phyloP scores from a whole-genome alignment of 1,140 invertebrate species.

The Drosophila dunni region DNA sequence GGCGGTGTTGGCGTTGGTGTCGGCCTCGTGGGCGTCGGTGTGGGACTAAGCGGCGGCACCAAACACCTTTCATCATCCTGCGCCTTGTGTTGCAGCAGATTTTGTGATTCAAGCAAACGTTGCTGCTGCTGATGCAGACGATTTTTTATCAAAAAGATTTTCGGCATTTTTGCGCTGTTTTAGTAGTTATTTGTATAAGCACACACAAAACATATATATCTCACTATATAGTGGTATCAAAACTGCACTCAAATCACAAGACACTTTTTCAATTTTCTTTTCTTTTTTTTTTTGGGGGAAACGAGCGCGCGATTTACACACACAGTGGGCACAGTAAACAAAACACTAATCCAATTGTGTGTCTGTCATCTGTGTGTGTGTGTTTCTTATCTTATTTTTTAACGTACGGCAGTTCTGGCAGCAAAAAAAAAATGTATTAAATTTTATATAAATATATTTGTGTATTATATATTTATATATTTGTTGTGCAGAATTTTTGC shows the following conservation, averaged over 20 bases:
- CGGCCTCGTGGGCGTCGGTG: slow-evolving; percentile 11
- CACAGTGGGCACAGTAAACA: slow-evolving; percentile 59
- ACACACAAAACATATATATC: slow-evolving; percentile 22
- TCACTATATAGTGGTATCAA: not conserved
- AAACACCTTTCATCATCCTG: slow-evolving; percentile 83
- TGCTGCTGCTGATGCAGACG: slow-evolving; percentile 94
- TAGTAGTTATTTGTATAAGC: slow-evolving; percentile 21
- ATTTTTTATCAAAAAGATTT: slow-evolving; percentile 95
- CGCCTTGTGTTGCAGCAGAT: slow-evolving; percentile 86
- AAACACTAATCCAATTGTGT: slow-evolving; percentile 84
- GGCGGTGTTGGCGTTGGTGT: slow-evolving; percentile 35
- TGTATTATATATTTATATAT: slow-evolving; percentile 16
- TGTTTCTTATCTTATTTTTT: slow-evolving; percentile 1
- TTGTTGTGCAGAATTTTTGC: not conserved
- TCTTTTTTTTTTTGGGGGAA: too few species aligned
- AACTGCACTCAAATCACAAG: slow-evolving; percentile 2
- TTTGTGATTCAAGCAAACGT: slow-evolving; percentile 91
- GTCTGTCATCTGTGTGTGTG: slow-evolving; percentile 66
- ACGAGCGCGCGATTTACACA: not conserved
- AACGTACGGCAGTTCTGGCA: not conserved
- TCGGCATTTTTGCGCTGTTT: slow-evolving; percentile 88
- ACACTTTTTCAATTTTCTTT: too few species aligned
- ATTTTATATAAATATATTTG: slow-evolving; percentile 23
- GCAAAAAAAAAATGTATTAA: slow-evolving; percentile 28
- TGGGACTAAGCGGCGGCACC: slow-evolving; percentile 82